Conservation (phyloP, 2,888 invertebrate species). For the Dicyrtoma fusca region DNA sequence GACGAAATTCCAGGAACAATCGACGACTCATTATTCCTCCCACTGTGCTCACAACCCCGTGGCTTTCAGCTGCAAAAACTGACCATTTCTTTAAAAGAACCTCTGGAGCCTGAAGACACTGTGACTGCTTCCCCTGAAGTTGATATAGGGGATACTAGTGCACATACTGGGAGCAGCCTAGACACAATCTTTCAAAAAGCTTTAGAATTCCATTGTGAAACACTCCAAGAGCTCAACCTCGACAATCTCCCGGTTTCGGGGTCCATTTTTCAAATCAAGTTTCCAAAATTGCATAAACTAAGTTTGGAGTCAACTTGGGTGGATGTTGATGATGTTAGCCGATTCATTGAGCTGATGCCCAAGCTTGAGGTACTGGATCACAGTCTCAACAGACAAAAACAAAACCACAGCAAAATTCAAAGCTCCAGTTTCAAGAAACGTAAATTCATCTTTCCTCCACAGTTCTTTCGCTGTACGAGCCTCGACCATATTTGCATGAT, state of each 20-base stretch:
- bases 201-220: neutral
- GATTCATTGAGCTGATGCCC: neutral
- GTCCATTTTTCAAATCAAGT: neutral
- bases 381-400: neutral
- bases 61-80: slow-evolving; percentile 1
- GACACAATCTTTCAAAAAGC: slow-evolving; percentile 10
- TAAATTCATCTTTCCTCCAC: neutral
- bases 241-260: slow-evolving; percentile 7
- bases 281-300: neutral
- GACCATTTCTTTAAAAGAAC: neutral
- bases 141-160: too few species aligned
- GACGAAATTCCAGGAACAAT: slow-evolving; percentile 4
- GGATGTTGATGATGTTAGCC: neutral
- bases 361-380: slow-evolving; percentile 4
- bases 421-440: neutral
- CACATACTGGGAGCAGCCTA: neutral
- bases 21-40: slow-evolving; percentile 3
- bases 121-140: too few species aligned
- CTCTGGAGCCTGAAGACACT: too few species aligned
- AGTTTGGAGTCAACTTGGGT: neutral
- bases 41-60: neutral
- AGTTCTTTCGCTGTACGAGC: neutral
- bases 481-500: neutral
- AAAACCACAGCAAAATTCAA: neutral
- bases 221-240: neutral